A percentile compares a stretch with the other conserved stretches of the same genome.
These are phyloP conservation scores for Calliopsis andreniformis DNA, from an alignment of 1,140 invertebrate species.

Conservation along the genomic window DNA sequence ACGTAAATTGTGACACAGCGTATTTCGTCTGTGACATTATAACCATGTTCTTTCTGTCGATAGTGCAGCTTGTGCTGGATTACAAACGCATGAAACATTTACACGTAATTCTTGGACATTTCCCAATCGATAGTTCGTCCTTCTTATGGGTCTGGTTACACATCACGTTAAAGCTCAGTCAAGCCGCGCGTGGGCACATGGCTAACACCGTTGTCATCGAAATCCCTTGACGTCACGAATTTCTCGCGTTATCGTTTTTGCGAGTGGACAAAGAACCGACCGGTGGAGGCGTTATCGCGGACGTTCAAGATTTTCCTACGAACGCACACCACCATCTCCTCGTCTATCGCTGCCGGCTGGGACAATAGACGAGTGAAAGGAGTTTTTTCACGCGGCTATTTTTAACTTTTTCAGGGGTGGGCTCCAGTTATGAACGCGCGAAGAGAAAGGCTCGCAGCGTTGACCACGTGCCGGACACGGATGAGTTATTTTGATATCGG, in stretches of 20 bases:
- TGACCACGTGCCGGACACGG: conserved; percentile 65
- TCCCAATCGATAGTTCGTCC: conserved; percentile 57
- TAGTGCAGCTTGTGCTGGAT: conserved; percentile 25
- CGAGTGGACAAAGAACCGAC: not conserved
- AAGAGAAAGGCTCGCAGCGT: conserved; percentile 45
- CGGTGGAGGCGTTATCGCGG: conserved; percentile 21
- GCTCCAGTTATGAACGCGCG: conserved; percentile 31
- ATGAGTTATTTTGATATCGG: conserved; percentile 79
- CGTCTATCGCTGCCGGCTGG: conserved; percentile 44
- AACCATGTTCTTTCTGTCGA: conserved; percentile 8
- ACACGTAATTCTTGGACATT: conserved; percentile 46
- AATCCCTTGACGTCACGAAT: not conserved
- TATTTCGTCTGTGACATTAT: conserved; percentile 31
- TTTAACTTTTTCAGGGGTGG: conserved; percentile 49
- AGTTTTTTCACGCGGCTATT: conserved; percentile 62
- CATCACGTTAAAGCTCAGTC: conserved; percentile 38
- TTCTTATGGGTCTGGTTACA: not conserved
- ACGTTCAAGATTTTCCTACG: conserved; percentile 50
- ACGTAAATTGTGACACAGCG: conserved; percentile 16
- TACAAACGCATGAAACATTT: conserved; percentile 51
- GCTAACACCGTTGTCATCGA: not conserved
- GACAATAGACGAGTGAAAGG: conserved; percentile 61
- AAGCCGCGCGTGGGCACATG: not conserved
- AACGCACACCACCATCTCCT: conserved; percentile 1
- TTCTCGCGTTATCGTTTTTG: not conserved